Base-by-base conservation (phyloP, 2,888 invertebrate species). In the Ophonus ardosiacus region DNA sequence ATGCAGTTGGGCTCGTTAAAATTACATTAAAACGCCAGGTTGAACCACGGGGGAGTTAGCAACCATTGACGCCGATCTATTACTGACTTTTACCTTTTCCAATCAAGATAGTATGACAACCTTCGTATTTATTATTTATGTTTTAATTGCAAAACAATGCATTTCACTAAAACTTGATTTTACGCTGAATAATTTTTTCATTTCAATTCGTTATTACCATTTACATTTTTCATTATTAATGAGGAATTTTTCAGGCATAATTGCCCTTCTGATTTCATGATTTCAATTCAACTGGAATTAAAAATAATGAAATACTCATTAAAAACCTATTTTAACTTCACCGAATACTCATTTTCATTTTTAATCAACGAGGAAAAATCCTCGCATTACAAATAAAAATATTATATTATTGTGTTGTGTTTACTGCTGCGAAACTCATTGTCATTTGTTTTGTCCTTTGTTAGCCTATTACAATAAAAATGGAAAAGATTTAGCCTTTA, bases 11-110 rank as follows among this genome's bases (percentile, higher is more conserved):
- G 86, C 88, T 90, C 90, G 90, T 90, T 91, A 90, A 90, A 91
- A 90, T 90, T 90, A 89, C 90, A 90, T 90, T 90, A 90, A 90
- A 90, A 89, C 88, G 89, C 89, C 89, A 89, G 89, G 88, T 90
- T 90, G 31, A 51, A 13, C 8, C 43, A 8, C 13, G 13, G 2
- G 43, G 43, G 43, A 51, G 10, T 21, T 21, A 21, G 24, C 68
- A 51, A 7, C 10, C 15, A 76, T 31, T 31, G 31, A 31, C 43
- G 8, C 13, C 43, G 13, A 43, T 17, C 43, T 43, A 13, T 43
- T 13, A 76, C n/a, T 15, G 13, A n/a, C 21, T 7, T 31, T 31
- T 31, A 31, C 31, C 31, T 31, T 31, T 31, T 31, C 31, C 31
- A 31, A 31, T 31, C 31, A 31, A 31, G 31, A 31, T 31, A 31